phyloP scores from a whole-genome alignment of 2,888 invertebrate species.

The Leucophenga montana region DNA sequence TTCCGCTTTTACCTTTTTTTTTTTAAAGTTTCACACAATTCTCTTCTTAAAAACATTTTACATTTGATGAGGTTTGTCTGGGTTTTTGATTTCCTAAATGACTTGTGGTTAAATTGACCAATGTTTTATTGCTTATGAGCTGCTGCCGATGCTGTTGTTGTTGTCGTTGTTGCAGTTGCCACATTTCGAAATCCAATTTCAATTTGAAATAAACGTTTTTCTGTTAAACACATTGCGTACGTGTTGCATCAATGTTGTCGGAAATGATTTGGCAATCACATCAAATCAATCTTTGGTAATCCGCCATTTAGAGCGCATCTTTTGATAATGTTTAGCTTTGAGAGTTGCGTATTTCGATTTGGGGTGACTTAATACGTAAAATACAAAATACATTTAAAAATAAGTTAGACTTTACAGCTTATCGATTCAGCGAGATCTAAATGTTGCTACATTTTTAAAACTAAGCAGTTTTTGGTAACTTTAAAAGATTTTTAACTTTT shows the following conservation, averaged over 20 bases:
- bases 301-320: not conserved
- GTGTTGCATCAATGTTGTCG: conserved; percentile 51
- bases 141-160: conserved; percentile 23
- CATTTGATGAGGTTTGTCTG: conserved; percentile 52
- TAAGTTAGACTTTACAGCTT: too few species aligned
- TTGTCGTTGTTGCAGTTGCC: conserved; percentile 37
- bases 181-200: conserved; percentile 66
- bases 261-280: conserved; percentile 28
- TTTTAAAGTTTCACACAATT: conserved; percentile 37
- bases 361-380: too few species aligned
- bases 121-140: conserved; percentile 10
- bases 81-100: conserved; percentile 3
- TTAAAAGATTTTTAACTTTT: too few species aligned
- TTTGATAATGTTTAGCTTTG: too few species aligned
- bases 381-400: too few species aligned
- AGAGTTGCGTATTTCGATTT: too few species aligned
- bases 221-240: conserved; percentile 60
- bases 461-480: too few species aligned
- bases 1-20: conserved; percentile 34
- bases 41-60: conserved; percentile 45
- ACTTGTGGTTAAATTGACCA: conserved; percentile 59
- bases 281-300: not conserved
- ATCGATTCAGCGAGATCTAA: too few species aligned
- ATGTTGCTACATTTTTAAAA: too few species aligned
- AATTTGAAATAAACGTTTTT: conserved; percentile 69